Base-by-base conservation (phyloP, 2,113 vertebrate species). In the Ameiurus melas region DNA sequence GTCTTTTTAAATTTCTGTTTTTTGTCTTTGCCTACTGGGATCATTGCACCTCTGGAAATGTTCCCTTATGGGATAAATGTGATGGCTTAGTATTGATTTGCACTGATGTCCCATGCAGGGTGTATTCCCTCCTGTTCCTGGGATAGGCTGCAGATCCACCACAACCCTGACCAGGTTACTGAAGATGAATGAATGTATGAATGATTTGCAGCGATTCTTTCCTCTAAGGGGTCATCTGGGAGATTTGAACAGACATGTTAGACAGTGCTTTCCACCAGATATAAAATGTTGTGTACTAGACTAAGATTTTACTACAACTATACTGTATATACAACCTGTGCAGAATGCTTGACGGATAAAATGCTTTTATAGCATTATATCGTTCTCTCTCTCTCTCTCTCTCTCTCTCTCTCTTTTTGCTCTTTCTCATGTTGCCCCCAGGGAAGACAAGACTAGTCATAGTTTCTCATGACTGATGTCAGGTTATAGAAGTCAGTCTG, bases 401-500 rank as follows among this genome's bases (percentile, higher is more conserved):
- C 51, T 70, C 7, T n/a, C 36, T 30, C 39, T 80, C 36, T 75
- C 12, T 84, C 57, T 20, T 36, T 53, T 30, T 4, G 7, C 39
- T 80, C 36, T 62, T 14, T 84, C 57, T 66, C 53, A 75, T 89
- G 89, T 85, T 90, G 77, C 30, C 86, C 86, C 86, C 68, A 83
- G 60, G 89, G 57, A 71, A 79, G 84, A 80, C 70, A 88, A 83
- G 86, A 83, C 77, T 86, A 81, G 16, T 78, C 75, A 78, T 51
- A 53, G 47, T 78, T 78, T 53, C 47, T 75, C 71, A 43, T 47
- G 19, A 75, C 36, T 47, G 68, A 88, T 84, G 75, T 78, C 83
- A 89, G 85, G 87, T 87, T 85, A 73, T 66, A 78, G 84, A 89
- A 71, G 30, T 83, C 83, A 85, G 77, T 78, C 57, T 75, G 68